phyloP scores from a whole-genome alignment of 2,797 vertebrate genomes.

The Gadopsis marmoratus region DNA sequence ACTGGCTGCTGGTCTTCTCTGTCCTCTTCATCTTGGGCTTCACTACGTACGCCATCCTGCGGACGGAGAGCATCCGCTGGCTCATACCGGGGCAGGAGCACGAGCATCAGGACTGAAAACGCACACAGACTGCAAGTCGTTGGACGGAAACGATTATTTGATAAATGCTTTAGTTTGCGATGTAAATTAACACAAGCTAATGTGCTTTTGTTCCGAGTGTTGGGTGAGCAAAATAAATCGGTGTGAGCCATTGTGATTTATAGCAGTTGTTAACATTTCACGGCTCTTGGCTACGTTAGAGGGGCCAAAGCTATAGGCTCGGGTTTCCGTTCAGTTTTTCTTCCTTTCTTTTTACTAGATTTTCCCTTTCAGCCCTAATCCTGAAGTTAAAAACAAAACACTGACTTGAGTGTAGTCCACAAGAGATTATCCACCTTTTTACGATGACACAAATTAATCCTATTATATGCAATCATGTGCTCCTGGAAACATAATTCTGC shows the following conservation, averaged over 20 bases:
- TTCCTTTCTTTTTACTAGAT: neutral
- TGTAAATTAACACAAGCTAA: slow-evolving; percentile 25
- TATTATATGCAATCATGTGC: neutral
- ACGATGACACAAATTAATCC: neutral
- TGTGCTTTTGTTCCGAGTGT: slow-evolving; percentile 38
- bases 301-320: neutral
- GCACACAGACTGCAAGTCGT: neutral
- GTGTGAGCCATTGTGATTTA: slow-evolving; percentile 32
- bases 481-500: neutral
- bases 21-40: slow-evolving; percentile 93
- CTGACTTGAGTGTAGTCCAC: too few species aligned
- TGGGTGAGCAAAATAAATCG: slow-evolving; percentile 27
- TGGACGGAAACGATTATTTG: slow-evolving; percentile 36
- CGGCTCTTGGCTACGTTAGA: neutral
- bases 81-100: slow-evolving; percentile 96
- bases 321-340: neutral
- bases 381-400: neutral
- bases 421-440: neutral
- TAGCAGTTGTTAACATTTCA: slow-evolving; percentile 5
- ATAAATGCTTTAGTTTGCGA: neutral
- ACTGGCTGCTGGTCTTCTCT: slow-evolving; percentile 97
- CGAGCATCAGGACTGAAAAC: slow-evolving; percentile 91
- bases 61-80: slow-evolving; percentile 95
- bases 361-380: neutral
- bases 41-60: slow-evolving; percentile 90